Percentiles rank a stretch among this genome's conserved stretches.
Evolutionary conservation across 2,113 vertebrate species (phyloP).

Genomic region (Dendropsophus ebraccatus): DNA sequence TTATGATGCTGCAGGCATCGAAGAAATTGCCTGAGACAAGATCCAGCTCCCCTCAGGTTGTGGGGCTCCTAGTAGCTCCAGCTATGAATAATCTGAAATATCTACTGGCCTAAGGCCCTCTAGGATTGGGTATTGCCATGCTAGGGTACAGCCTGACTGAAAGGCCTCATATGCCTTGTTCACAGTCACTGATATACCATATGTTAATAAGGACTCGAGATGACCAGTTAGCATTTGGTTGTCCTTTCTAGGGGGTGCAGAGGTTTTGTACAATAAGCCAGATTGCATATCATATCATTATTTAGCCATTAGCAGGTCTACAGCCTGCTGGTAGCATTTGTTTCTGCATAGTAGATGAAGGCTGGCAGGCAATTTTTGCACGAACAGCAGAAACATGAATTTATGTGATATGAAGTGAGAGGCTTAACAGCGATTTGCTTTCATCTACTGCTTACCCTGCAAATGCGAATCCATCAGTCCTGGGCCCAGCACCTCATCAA

Average conservation of each 20-base stretch:
- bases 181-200: too few relatives aligned
- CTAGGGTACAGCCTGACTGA: too few relatives aligned
- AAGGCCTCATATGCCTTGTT: too few relatives aligned
- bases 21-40: too few relatives aligned
- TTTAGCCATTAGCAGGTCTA: not conserved
- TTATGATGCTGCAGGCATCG: too few relatives aligned
- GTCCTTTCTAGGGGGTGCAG: not conserved
- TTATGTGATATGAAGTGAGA: not conserved
- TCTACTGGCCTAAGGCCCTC: too few relatives aligned
- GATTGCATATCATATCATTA: not conserved
- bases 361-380: not conserved
- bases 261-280: not conserved
- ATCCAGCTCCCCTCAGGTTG: too few relatives aligned
- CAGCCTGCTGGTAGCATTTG: not conserved
- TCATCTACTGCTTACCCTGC: not conserved
- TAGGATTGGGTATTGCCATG: too few relatives aligned
- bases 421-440: not conserved
- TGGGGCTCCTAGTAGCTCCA: too few relatives aligned
- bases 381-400: not conserved
- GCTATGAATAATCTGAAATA: too few relatives aligned
- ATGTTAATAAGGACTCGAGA: too few relatives aligned
- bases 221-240: not conserved
- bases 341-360: not conserved
- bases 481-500: too few relatives aligned
- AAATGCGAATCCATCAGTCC: not conserved